phyloP scores from a whole-genome alignment of 2,797 vertebrate species.

The Pseudochaenichthys georgianus region DNA sequence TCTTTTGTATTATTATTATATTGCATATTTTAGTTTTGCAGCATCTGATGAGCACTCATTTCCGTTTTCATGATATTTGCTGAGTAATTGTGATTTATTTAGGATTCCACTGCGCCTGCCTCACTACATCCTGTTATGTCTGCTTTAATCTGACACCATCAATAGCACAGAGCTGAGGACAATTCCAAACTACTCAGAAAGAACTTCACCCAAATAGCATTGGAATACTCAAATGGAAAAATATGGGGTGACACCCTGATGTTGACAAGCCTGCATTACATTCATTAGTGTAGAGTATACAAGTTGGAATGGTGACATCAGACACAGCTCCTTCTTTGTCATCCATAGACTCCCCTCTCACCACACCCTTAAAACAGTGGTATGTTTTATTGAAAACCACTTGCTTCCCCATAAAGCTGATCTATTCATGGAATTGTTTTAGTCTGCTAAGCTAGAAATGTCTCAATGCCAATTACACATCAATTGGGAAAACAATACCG shows the following conservation, averaged over 20 bases:
- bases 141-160: conserved; percentile 30
- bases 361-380: conserved; percentile 9
- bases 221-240: conserved; percentile 45
- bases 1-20: not conserved
- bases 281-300: not conserved
- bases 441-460: conserved; percentile 1
- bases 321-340: not conserved
- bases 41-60: conserved; percentile 36
- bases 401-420: not conserved
- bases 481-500: not conserved
- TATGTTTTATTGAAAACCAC: conserved; percentile 19
- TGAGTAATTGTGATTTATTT: conserved; percentile 49
- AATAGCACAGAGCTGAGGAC: conserved; percentile 34
- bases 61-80: conserved; percentile 34
- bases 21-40: not conserved
- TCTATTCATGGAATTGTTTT: conserved; percentile 23
- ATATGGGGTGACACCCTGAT: conserved; percentile 48
- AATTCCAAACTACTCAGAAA: conserved; percentile 15
- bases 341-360: conserved; percentile 7
- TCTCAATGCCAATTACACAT: not conserved
- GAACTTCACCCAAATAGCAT: conserved; percentile 43
- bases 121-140: conserved; percentile 59
- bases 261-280: conserved; percentile 13
- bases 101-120: conserved; percentile 35
- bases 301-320: not conserved